Base-by-base conservation (phyloP, 2,113 vertebrate species). In the Neodontobutis hainanensis region DNA sequence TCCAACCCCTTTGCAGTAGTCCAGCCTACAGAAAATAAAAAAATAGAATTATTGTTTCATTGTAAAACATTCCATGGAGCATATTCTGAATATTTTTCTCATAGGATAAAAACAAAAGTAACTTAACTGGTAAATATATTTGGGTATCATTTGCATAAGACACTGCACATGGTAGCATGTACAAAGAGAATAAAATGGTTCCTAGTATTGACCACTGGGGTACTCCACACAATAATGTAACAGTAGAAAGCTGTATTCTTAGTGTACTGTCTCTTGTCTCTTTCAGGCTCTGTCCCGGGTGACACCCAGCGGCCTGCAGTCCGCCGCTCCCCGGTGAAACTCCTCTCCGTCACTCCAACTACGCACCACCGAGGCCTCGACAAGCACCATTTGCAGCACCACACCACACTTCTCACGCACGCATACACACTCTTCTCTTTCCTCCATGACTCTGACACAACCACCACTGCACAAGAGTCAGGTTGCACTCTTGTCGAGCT, bases 321-420 rank as follows among this genome's bases (percentile, higher is more conserved):
- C 97, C 83, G 94, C 94, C 72, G 95, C 96, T 80, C 96, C 96
- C 78, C 97, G 97, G 90, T 99, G 97, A 98, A 93, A 92, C 47
- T 38, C 75, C 65, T 48, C 44, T 64, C 74, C 65, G 50, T 40
- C 38, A 34, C 52, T 55, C 70, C 65, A 65, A 61, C 71, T 53
- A 65, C 68, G 81, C 88, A 92, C 91, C 87, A 55, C 77, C 92
- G 91, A 94, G 91, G 93, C 93, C 91, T 93, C 90, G 89, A 93
- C 90, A 92, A 92, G 90, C 93, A 93, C 92, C 94, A 92, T 94
- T 88, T 91, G 92, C 68, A 66, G 48, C 62, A 32, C 19, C 52
- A 36, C 68, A 73, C 19, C 19, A 27, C 19, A 2, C 19, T 27
- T 27, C 19, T 27, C 19, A 27, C 19, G 19, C 68, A 59, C 53